phyloP scores from a whole-genome alignment of 2,888 invertebrate species.

The Agonopterix heracliana region DNA sequence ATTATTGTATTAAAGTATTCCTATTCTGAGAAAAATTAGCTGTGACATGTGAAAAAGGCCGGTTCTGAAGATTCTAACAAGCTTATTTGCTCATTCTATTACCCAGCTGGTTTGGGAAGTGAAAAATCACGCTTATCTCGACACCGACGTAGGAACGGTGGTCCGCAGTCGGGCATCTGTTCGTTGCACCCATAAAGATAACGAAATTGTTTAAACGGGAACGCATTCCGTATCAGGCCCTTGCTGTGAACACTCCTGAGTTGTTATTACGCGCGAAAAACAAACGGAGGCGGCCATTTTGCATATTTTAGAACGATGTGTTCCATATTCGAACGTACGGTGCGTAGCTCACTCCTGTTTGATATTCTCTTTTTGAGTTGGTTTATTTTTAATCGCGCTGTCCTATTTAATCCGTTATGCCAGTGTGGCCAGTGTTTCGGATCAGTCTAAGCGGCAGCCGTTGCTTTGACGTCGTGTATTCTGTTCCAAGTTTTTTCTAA shows the following conservation, averaged over 20 bases:
- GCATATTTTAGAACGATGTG: conserved; percentile 69
- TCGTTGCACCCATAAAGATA: conserved; percentile 75
- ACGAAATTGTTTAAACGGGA: conserved; percentile 63
- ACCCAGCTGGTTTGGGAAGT: conserved; percentile 68
- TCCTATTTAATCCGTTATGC: conserved; percentile 74
- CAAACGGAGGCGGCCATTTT: conserved; percentile 54
- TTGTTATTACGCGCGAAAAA: conserved; percentile 63
- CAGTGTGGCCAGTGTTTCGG: conserved; percentile 53
- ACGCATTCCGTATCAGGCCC: conserved; percentile 58
- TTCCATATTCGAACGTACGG: conserved; percentile 72
- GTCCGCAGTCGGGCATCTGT: conserved; percentile 67
- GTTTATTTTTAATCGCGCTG: conserved; percentile 75
- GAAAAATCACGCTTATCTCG: conserved; percentile 74
- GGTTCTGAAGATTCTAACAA: conserved; percentile 49
- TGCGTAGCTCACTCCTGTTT: conserved; percentile 59
- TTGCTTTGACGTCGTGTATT: conserved; percentile 64
- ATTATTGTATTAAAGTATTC: conserved; percentile 16
- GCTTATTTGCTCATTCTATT: conserved; percentile 62
- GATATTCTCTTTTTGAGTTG: conserved; percentile 68
- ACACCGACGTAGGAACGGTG: conserved; percentile 59
- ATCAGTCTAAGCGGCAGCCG: conserved; percentile 66
- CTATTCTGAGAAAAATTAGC: conserved; percentile 58
- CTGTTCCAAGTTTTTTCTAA: conserved; percentile 25
- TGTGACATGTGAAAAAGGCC: conserved; percentile 47
- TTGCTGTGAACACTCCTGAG: conserved; percentile 49